A percentile compares a stretch with the other conserved stretches of the same genome.
These are phyloP conservation scores for Thysanoteuthis rhombus DNA, from an alignment of 2,888 invertebrate genomes.

Conservation along the genomic window DNA sequence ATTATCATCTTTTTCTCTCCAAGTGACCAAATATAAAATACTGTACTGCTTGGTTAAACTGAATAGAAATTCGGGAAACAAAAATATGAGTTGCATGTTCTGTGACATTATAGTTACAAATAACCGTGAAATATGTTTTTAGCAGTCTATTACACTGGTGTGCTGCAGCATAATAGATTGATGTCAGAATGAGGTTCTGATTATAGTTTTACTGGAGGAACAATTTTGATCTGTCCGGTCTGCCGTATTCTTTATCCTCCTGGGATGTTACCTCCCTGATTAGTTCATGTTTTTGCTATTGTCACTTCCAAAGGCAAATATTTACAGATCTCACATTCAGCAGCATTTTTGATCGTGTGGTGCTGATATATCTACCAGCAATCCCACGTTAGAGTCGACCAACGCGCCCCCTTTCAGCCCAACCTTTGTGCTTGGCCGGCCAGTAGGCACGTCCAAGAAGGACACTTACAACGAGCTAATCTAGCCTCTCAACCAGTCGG, in stretches of 20 bases:
- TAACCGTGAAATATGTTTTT: too few relatives aligned
- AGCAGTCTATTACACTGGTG: too few relatives aligned
- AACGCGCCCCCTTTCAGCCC: neutral
- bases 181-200: neutral
- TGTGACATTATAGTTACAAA: too few relatives aligned
- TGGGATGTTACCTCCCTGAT: neutral
- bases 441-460: neutral
- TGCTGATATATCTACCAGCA: neutral
- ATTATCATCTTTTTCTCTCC: too few relatives aligned
- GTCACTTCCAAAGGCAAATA: neutral
- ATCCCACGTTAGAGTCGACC: neutral
- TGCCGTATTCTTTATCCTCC: neutral
- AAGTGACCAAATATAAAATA: too few relatives aligned
- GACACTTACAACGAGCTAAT: neutral
- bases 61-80: too few relatives aligned
- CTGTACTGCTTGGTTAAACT: too few relatives aligned
- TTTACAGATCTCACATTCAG: neutral
- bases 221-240: neutral
- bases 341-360: slow-evolving; percentile 12
- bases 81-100: too few relatives aligned
- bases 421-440: neutral
- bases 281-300: neutral
- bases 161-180: neutral
- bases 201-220: neutral
- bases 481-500: neutral